Percentiles rank a stretch among this genome's conserved stretches.
Evolutionary conservation across 2,888 invertebrate genomes (phyloP).

Genomic region (Lapara coniferarum): DNA sequence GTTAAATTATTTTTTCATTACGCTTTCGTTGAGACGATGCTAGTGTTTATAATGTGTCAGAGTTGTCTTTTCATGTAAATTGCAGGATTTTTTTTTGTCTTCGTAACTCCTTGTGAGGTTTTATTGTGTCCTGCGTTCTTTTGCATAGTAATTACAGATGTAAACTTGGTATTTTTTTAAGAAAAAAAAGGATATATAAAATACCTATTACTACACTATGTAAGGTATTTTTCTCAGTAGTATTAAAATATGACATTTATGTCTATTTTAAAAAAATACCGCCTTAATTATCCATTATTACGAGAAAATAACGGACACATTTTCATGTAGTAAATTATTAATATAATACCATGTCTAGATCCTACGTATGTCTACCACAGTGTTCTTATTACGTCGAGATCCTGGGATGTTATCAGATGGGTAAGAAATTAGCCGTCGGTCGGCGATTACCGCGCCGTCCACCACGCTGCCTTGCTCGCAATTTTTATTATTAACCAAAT

Average conservation of each 20-base stretch:
- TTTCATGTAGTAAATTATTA: neutral
- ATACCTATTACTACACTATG: no score
- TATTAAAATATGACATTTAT: no score
- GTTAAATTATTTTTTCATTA: slow-evolving; percentile 81
- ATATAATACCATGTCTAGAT: slow-evolving; percentile 40
- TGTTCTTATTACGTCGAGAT: slow-evolving; percentile 61
- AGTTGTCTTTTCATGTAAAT: slow-evolving; percentile 43
- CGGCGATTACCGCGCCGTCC: slow-evolving; percentile 49
- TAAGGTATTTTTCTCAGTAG: no score
- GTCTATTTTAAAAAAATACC: no score
- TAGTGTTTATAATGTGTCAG: slow-evolving; percentile 74
- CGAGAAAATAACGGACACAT: neutral
- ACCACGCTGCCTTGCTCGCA: slow-evolving; percentile 25
- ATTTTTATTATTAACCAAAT: slow-evolving; percentile 33
- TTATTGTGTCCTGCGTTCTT: no score
- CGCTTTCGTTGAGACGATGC: slow-evolving; percentile 44
- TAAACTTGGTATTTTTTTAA: no score
- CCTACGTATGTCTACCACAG: slow-evolving; percentile 43
- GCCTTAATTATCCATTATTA: no score
- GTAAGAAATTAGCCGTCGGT: slow-evolving; percentile 65
- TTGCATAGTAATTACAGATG: no score
- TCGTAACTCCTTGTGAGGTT: no score
- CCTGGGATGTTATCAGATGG: slow-evolving; percentile 69
- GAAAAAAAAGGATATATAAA: no score
- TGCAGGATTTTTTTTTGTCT: no score